Evolutionary conservation across 2,888 invertebrate genomes (phyloP), one percentile per base, ranked within the genome.

Genomic region (Callyntrura guangdongensis): DNA sequence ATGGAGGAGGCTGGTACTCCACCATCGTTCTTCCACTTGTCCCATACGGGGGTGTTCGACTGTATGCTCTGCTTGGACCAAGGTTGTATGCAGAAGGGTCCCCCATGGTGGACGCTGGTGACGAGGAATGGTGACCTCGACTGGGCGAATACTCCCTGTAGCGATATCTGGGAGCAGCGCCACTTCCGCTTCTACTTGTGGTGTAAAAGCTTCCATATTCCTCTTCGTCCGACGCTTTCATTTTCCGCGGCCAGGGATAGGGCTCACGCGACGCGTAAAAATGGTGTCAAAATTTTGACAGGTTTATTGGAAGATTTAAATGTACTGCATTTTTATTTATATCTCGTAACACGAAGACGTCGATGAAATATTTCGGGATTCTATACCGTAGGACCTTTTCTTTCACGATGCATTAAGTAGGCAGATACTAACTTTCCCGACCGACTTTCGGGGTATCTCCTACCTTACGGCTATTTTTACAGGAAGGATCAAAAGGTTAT

Each of bases 151-250:
- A 94, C 87, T 94, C 94, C 91, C 94, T 86, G 64, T 92, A 92
- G 17, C 92, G 84, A 90, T 94, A 93, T 53, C 93, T 77, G 36
- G 90, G 67, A 53, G 67, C 85, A 64, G 77, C 89, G 4, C 89
- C 84, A 87, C 90, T 92, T 64, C 89, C 92, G 83, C 91, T 92
- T 83, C 92, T 83, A 67, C 91, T 91, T 36, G 88, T 90, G 56
- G 93, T 91, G 77, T 94, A 94, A 89, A 92, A 93, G 72, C 92
- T 93, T 82, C 94, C 93, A 92, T 94, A 94, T 89, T 94, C 94
- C 77, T 94, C 94, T 89, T 94, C 93, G 89, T 94, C 94, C 53
- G 93, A 92, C 79, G 93, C 92, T 91, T 94, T 94, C 92, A 92
- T 92, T 83, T 82, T 91, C 64, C 84, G 84, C 77, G 84, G 84